Evolutionary conservation across 2,113 vertebrate genomes (phyloP).

Genomic region (Halcyon malimbica): DNA sequence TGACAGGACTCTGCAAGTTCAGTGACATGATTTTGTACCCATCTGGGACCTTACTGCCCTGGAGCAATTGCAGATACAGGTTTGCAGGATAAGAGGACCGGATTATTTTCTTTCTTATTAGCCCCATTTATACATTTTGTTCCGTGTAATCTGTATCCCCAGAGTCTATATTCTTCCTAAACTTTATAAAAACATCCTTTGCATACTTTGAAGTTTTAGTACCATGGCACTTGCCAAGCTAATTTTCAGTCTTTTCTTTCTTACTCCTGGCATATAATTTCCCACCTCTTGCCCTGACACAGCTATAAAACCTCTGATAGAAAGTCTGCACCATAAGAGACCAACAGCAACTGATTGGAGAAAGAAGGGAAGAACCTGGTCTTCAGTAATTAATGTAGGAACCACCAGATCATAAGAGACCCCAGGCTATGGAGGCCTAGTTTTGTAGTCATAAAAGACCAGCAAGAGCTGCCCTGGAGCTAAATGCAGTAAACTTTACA

Average conservation of each 20-base stretch:
- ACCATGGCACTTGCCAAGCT: neutral
- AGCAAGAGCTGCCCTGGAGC: neutral
- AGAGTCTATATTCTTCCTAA: neutral
- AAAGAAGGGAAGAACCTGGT: neutral
- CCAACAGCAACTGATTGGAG: neutral
- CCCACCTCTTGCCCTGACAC: constrained; percentile 12
- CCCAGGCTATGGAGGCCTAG: neutral
- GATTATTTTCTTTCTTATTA: neutral
- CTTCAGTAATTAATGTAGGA: neutral
- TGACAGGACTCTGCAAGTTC: neutral
- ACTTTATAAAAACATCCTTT: neutral
- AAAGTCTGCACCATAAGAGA: neutral
- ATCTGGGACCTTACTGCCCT: neutral
- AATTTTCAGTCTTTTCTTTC: constrained; percentile 14
- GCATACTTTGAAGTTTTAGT: neutral
- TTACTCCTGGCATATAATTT: constrained; percentile 26
- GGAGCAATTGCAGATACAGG: neutral
- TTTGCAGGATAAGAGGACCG: neutral
- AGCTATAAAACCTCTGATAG: constrained; percentile 32
- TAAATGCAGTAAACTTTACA: neutral
- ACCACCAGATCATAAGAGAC: neutral
- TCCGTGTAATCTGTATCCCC: neutral
- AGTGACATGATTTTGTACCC: neutral
- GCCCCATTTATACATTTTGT: neutral
- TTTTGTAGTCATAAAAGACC: neutral